phyloP scores from a whole-genome alignment of 2,888 invertebrate genomes.

The Spodoptera picta region DNA sequence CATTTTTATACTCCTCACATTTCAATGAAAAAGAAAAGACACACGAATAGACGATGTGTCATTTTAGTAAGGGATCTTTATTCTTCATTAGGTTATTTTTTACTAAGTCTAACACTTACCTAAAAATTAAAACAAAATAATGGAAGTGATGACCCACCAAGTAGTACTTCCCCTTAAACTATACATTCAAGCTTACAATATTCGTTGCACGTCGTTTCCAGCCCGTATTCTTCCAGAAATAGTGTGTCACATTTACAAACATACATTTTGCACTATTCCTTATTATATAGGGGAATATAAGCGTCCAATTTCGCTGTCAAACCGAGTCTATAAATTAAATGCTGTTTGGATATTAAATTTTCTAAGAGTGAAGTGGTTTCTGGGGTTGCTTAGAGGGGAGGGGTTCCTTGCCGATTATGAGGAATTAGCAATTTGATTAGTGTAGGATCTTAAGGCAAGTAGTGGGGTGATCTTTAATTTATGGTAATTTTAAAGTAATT shows the following conservation, averaged over 20 bases:
- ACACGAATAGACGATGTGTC: no score
- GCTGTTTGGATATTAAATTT: constrained; percentile 35
- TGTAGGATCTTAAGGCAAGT: no score
- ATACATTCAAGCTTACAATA: constrained; percentile 64
- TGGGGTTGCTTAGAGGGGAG: no score
- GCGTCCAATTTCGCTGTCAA: constrained; percentile 39
- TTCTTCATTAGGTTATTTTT: no score
- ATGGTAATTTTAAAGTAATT: no score
- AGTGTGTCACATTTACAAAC: constrained; percentile 53
- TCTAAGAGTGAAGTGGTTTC: neutral
- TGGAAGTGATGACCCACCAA: constrained; percentile 19
- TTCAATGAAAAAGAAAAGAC: no score
- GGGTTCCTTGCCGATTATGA: neutral
- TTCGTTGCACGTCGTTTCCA: constrained; percentile 71
- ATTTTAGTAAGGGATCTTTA: no score
- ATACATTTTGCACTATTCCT: constrained; percentile 54
- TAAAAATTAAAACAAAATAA: constrained; percentile 2
- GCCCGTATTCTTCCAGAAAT: constrained; percentile 63
- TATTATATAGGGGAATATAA: constrained; percentile 52
- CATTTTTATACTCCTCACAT: no score
- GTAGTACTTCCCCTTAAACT: constrained; percentile 60
- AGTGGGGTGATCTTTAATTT: no score
- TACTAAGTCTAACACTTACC: no score
- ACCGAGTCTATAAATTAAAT: constrained; percentile 35
- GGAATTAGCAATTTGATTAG: neutral